Base-by-base conservation (phyloP, 2,888 invertebrate species). In the Blomia tropicalis region DNA sequence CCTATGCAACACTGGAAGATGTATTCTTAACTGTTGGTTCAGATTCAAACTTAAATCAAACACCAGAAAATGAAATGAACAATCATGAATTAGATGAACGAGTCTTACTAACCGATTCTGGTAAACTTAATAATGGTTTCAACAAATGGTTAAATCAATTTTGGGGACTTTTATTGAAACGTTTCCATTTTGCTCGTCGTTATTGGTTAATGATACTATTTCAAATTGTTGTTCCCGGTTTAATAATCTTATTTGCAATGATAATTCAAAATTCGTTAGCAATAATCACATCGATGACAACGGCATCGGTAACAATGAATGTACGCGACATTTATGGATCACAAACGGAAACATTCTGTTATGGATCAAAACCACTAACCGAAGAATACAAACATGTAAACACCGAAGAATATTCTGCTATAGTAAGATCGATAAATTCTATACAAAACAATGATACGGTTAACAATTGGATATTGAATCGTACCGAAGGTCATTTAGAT, bases 1-100 rank as follows among this genome's bases (percentile, higher is more conserved):
- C 88, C 0, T 81, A 87, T 22, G 87, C 91, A 0, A 90, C 91
- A 0, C 78, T 95, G 70, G 93, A 95, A 73, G 91, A 93, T 74
- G 91, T 95, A 1, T 91, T 90, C 73, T 73, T 91, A 58, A 85
- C 41, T 5, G 60, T 65, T 19, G 62, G 56, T 4, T 47, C 51
- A n/a, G 19, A 58, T 27, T 32, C 36, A 11, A 36, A 43, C 19
- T 4, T 22, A 4, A 30, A 22, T 2, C 32, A 43, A n/a, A 7
- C 23, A n/a, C 25, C 2, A 32, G n/a, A n/a, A 44, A 44, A 44
- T 31, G 17, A 31, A 2, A 19, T 22, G 2, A 17, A 19, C 27
- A 22, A 47, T 36, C 27, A 17, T 1, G 25, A 19, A 1, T 14
- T 2, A n/a, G 36, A 31, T 56, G 25, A 27, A 19, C 22, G 11